Base-by-base conservation (phyloP, 2,888 invertebrate species). In the Cybosia mesomella region DNA sequence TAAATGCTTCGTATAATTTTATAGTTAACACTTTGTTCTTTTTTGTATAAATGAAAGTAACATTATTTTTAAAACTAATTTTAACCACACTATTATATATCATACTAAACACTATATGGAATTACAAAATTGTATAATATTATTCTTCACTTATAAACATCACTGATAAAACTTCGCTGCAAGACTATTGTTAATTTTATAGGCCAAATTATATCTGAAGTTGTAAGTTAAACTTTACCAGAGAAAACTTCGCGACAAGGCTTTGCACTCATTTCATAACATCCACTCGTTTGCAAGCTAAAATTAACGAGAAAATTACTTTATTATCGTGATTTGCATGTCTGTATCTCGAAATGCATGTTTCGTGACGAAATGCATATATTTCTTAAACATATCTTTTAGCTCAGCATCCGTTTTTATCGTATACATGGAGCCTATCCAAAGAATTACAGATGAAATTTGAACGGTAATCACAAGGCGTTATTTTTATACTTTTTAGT, bases 261-360 rank as follows among this genome's bases (percentile, higher is more conserved):
- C 39, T 39, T 55, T 49, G 66, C 66, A 59, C 75, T 60, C 61
- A 61, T 80, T 80, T 73, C 64, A 61, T 11, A 61, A 61, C 28
- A 5, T 49, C 18, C 18, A 22, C 7, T 8, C 39, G 59, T 49
- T 59, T 68, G 18, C 60, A 43, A 67, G 59, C 62, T 61, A 5
- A 64, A 49, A 68, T 72, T 66, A 69, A 60, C 70, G 18, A 61
- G 39, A 60, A 69, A 71, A 74, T 71, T 54, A 72, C 62, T 63
- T 11, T 55, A 65, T 55, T 74, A 68, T 58, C n/a, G n/a, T 43
- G 10, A 60, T 43, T 60, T 60, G 24, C 43, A 61, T 49, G n/a
- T 28, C 24, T 24, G 18, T 60, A 0, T 28, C 28, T 24, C 18
- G 43, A 24, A 24, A 55, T 55, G 55, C 34, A 58, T 32, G 58